Conservation (phyloP, 2,888 invertebrate genomes). For the Hydropsyche betteni region DNA sequence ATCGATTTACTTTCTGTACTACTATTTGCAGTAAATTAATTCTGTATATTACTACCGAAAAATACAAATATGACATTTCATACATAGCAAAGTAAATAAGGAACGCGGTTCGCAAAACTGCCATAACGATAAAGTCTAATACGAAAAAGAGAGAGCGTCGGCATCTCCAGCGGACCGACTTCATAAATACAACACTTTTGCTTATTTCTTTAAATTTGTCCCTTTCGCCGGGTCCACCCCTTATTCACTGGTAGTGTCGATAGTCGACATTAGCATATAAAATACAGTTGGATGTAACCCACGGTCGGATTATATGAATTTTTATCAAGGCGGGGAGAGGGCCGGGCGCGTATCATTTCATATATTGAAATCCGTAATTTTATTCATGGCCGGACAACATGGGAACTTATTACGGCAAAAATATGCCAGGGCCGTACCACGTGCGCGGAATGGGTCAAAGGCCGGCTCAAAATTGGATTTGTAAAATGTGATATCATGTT, state of each 20-base stretch:
- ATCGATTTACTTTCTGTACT: too few species aligned
- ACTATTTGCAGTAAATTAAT: too few species aligned
- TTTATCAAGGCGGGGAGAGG: constrained; percentile 32
- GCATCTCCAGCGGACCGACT: constrained; percentile 20
- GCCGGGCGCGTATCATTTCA: constrained; percentile 36
- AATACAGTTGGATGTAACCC: constrained; percentile 37
- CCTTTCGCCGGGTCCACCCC: constrained; percentile 23
- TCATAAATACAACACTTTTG: constrained; percentile 38
- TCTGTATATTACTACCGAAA: too few species aligned
- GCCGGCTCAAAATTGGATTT: constrained; percentile 44
- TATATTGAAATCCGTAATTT: constrained; percentile 47
- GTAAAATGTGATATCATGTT: constrained; percentile 44
- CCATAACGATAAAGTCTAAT: constrained; percentile 32
- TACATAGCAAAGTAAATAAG: too few species aligned
- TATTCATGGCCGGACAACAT: constrained; percentile 46
- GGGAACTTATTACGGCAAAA: constrained; percentile 46
- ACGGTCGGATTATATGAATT: constrained; percentile 37
- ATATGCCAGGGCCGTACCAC: constrained; percentile 46
- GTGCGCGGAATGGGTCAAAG: constrained; percentile 46
- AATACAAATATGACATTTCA: too few species aligned
- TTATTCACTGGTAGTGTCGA: constrained; percentile 31
- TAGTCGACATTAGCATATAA: constrained; percentile 39
- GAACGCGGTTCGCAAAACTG: constrained; percentile 3
- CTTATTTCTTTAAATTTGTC: constrained; percentile 41
- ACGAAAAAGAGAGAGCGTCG: constrained; percentile 26